Base-by-base conservation (phyloP, 2,113 vertebrate genomes). In the Macroglossus sobrinus region DNA sequence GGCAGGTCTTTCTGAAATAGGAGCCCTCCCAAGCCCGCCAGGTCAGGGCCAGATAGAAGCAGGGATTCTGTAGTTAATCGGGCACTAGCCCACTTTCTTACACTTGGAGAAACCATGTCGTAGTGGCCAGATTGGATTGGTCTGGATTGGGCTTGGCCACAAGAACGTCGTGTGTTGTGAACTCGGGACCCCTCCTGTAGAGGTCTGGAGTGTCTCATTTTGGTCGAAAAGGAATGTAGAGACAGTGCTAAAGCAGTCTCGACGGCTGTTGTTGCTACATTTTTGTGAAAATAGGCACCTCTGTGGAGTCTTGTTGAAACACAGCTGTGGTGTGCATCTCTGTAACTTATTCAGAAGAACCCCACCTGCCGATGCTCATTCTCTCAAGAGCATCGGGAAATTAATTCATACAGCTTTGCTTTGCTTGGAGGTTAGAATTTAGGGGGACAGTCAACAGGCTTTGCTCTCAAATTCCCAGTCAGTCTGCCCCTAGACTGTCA, bases 1-100 rank as follows among this genome's bases (percentile, higher is more conserved):
- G 1, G 4, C 75, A 87, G 47, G 61, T 80, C 74, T 93, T 86
- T 10, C 30, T 59, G n/a, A 50, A 9, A 47, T 45, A 91, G 95
- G 93, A 81, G 0, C 30, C 66, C 24, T 71, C 87, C 18, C 11
- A 40, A 84, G 76, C 11, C 19, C 24, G 6, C 78, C 72, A 13
- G 80, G 19, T 91, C 82, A 68, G 45, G 75, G 55, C 35, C 35
- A 78, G 16, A 26, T 50, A 64, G 64, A 59, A 57, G 66, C 66
- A 91, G 90, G 30, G 80, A 12, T 61, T 91, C 71, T 90, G 2
- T 75, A 57, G 3, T 84, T 94, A 71, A 7, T 4, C 33, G 11
- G 16, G 22, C 1, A 8, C 18, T 30, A 26, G 57, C 11, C 2
- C 69, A 13, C 35, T 80, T 85, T 45, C 14, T 92, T 91, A 1